Conservation (phyloP, 2,113 vertebrate species). For the Scatophagus argus region DNA sequence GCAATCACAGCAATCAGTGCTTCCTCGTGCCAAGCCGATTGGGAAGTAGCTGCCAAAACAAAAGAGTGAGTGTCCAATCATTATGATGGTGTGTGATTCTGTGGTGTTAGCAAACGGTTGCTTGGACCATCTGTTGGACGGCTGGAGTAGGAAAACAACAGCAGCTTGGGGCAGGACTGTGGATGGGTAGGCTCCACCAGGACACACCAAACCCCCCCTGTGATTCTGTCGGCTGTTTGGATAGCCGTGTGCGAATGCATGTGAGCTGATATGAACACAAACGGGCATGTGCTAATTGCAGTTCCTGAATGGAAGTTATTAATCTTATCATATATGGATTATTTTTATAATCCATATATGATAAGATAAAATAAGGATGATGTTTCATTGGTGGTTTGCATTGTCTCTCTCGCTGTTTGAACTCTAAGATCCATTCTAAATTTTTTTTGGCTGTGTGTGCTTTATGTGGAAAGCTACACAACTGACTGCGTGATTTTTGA, state of each 20-base stretch:
- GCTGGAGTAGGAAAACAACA: conserved; percentile 69
- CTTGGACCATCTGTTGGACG: conserved; percentile 71
- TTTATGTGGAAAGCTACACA: conserved; percentile 1
- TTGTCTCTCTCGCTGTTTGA: neutral
- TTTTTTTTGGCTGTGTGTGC: neutral
- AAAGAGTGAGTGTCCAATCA: conserved; percentile 72
- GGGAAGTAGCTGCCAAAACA: conserved; percentile 77
- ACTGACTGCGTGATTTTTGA: conserved; percentile 2
- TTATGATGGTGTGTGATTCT: conserved; percentile 61
- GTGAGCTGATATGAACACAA: neutral
- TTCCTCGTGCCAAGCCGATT: conserved; percentile 70
- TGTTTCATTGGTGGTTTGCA: neutral
- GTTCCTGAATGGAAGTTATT: conserved; percentile 15
- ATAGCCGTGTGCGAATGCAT: conserved; percentile 35
- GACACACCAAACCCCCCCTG: neutral
- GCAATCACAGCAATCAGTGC: conserved; percentile 79
- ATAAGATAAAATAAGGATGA: conserved; percentile 2
- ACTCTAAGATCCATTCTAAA: neutral
- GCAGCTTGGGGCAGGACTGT: conserved; percentile 53
- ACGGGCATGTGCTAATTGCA: neutral
- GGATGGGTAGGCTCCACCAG: conserved; percentile 39
- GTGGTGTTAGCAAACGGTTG: conserved; percentile 67
- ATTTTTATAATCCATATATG: neutral
- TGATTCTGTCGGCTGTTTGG: conserved; percentile 33
- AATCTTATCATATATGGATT: too few species aligned